A percentile compares a stretch with the other conserved stretches of the same genome.
These are phyloP conservation scores for Tympanoctomys barrerae DNA, from an alignment of 2,797 vertebrate species.

Conservation along the genomic window DNA sequence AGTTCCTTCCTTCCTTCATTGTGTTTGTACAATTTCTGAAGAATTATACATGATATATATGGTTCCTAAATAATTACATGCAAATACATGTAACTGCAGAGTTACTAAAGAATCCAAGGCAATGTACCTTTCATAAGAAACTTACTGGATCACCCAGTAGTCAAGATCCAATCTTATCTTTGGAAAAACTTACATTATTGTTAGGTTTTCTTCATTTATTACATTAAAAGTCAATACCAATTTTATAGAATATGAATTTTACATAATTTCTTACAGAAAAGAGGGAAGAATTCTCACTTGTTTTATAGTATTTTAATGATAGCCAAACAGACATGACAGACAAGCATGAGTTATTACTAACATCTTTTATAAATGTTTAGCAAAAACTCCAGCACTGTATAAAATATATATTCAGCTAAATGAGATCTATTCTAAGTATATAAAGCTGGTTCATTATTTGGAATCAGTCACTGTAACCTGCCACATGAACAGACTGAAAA, in stretches of 20 bases:
- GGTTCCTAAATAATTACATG: background rate
- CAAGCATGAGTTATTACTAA: background rate
- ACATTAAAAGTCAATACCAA: slow-evolving; percentile 9
- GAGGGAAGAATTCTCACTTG: background rate
- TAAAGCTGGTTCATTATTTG: background rate
- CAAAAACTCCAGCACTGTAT: background rate
- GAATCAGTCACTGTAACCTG: background rate
- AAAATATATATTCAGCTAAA: background rate
- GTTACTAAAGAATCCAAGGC: slow-evolving; percentile 24
- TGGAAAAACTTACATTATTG: slow-evolving; percentile 2
- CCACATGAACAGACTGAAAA: slow-evolving; percentile 8
- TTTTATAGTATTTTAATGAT: slow-evolving; percentile 12
- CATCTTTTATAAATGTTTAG: background rate
- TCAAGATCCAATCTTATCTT: background rate
- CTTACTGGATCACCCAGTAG: background rate
- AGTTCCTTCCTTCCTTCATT: background rate
- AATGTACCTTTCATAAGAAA: background rate
- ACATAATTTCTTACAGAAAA: slow-evolving; percentile 5
- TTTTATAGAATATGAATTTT: background rate
- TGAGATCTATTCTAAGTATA: background rate
- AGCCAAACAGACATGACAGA: background rate
- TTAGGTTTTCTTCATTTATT: slow-evolving; percentile 17
- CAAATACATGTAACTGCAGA: background rate
- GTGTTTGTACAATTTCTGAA: background rate
- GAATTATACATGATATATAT: background rate